Evolutionary conservation across 2,888 invertebrate genomes (phyloP), one percentile per base, ranked within the genome.

Genomic region (Drosophila emarginata): DNA sequence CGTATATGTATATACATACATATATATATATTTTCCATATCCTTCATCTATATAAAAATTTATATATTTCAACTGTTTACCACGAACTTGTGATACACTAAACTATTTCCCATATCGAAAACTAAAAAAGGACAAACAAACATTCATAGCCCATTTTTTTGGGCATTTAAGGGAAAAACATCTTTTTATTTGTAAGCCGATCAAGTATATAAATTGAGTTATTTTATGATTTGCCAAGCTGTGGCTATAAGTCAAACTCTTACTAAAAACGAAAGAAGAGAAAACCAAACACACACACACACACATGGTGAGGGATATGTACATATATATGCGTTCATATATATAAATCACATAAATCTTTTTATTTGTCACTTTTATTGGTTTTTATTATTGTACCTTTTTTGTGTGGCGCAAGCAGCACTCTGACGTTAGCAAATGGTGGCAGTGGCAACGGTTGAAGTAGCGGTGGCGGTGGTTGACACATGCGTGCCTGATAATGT

Each of bases 301-400:
- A 53, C 39, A 59, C 56, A 65, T 53, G 32, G n/a, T n/a, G n/a
- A n/a, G n/a, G n/a, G n/a, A n/a, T 61, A 50, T 32, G 11, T 21
- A 14, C 26, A 14, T 11, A 58, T 4, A 36, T 12, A 62, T 18
- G 51, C 15, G 26, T 15, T 32, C 14, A 50, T 21, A 21, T 62
- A 77, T 72, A 83, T 72, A 77, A 77, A 77, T 79, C 77, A 68
- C 81, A 85, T 85, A 88, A 85, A 85, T 85, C 88, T 88, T 85
- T 88, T 85, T 88, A 88, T 85, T 85, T 85, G 88, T 85, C 88
- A 83, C 77, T 88, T 85, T 85, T 85, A 85, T 85, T 88, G 81
- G 84, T 75, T 88, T 86, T 87, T 83, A 83, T 83, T 87, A 87
- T 85, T 85, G 85, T 83, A 83, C 86, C 86, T 83, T 81, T 81